Percentiles rank a stretch among this genome's conserved stretches.
Conservation (phyloP, 2,797 vertebrate species). For the Channallabes apus region DNA sequence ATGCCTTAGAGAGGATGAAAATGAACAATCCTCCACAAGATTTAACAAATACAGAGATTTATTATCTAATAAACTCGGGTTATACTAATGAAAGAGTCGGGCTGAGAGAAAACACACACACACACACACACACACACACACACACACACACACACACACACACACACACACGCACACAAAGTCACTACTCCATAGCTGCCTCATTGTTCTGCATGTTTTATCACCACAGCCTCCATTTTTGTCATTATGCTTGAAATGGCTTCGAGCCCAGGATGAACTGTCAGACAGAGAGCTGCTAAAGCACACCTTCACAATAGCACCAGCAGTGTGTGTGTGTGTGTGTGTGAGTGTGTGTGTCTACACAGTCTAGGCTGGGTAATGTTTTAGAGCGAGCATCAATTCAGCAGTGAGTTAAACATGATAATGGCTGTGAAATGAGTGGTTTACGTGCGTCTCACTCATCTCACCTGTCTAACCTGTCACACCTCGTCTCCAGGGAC, state of each 20-base stretch:
- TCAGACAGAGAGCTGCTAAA: constrained; percentile 13
- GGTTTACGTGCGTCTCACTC: not conserved
- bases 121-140: too few relatives aligned
- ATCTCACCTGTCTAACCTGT: not conserved
- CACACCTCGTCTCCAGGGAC: not conserved
- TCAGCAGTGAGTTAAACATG: not conserved
- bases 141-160: constrained; percentile 3
- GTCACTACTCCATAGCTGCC: not conserved
- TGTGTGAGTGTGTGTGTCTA: constrained; percentile 1
- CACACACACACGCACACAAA: constrained; percentile 13
- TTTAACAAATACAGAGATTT: constrained; percentile 2
- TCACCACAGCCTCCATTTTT: constrained; percentile 26
- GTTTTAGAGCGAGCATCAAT: not conserved
- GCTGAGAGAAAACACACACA: too few relatives aligned
- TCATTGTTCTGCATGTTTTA: constrained; percentile 14
- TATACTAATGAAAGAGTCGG: constrained; percentile 20
- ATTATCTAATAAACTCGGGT: constrained; percentile 25
- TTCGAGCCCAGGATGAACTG: constrained; percentile 20
- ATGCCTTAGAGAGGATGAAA: not conserved
- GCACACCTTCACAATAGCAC: not conserved
- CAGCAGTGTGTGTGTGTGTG: not conserved
- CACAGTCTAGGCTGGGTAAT: not conserved
- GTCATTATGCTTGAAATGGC: constrained; percentile 14
- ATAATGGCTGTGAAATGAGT: constrained; percentile 19
- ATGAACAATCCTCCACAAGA: not conserved